Evolutionary conservation across 2,888 invertebrate genomes (phyloP), one percentile per base, ranked within the genome.

Genomic region (Acanthococcus lagerstroemiae): DNA sequence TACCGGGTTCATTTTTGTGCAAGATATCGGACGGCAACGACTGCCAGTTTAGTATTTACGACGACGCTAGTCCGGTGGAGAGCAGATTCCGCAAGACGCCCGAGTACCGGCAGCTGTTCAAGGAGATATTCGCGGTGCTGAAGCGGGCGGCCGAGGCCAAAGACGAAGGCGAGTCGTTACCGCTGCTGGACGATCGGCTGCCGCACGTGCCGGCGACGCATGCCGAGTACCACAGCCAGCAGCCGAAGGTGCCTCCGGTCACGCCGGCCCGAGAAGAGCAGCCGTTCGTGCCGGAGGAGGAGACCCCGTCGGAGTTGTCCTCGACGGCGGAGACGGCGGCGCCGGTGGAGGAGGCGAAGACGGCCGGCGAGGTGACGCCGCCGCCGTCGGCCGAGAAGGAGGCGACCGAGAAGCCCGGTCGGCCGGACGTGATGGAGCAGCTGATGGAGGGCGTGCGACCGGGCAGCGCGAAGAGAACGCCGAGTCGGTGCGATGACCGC

Each of bases 11-110:
- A 17, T 87, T 90, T 76, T 78, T 90, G 58, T 90, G 89, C 77
- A 87, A 88, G 1, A 89, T 90, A 69, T 88, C 86, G 60, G 90
- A 90, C 74, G 90, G 90, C 12, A 89, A 89, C 71, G 88, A 90
- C 74, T 89, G 88, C 75, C 86, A 87, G 71, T 87, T 90, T 74
- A 90, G 88, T 75, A 90, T 90, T 74, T 90, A 90, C 74, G 87
- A 87, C 73, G 86, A 87, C 74, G 87, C 82, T 58, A 87, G 84
- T 73, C 86, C 88, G 0, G 84, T 90, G 74, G 88, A 90, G 73
- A 86, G 87, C 70, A 82, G 88, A 63, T 90, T 90, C 81, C 83
- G 86, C 19, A 88, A 88, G 74, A 83, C 87, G 26, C 90, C 90
- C 0, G 88, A 90, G 73, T 89, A 90, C 74, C 81, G 86, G 3